Evolutionary conservation across 1,140 invertebrate species (phyloP), one percentile per base, ranked within the genome.

Genomic region (Diabrotica undecimpunctata): DNA sequence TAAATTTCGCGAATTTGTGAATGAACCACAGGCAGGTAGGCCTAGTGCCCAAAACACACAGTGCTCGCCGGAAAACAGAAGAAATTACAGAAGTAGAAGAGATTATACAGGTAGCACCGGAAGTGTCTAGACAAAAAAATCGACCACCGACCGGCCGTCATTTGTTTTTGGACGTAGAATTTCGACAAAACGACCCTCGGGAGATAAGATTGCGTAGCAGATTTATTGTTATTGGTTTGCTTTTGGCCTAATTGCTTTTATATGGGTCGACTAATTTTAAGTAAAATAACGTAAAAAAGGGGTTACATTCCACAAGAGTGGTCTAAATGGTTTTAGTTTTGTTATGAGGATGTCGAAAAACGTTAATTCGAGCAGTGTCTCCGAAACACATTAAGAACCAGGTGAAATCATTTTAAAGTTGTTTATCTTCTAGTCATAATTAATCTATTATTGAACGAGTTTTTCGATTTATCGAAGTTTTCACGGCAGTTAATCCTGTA

Each of bases 71-170:
- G 41, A 8, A 46, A 25, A 46, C n/a, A 46, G 41, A 46, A 46
- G 41, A 54, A 54, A 54, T 54, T 13, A 35, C 54, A 13, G 35
- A 35, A 13, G 54, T 12, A 13, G 12, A 9, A 54, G 13, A 11
- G 12, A 54, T 14, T 9, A 14, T 14, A 14, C 54, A 54, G 54
- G 54, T 54, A 13, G 54, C 54, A 35, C 13, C 54, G 13, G 54
- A 54, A 54, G 54, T 35, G 54, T 54, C 54, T 54, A 54, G 54
- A 54, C 54, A 13, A 54, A 54, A 25, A 54, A 54, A 54, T 14
- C 54, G 54, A 54, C 54, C 54, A 54, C 54, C 54, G 54, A 54
- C 0, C 3, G 41, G 8, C 6, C 8, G 6, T 46, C n/a, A 46
- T 46, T 46, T 46, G 41, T 46, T 46, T 46, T 8, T 46, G 2